Base-by-base conservation (phyloP, 2,113 vertebrate species). In the Macaca mulatta region DNA sequence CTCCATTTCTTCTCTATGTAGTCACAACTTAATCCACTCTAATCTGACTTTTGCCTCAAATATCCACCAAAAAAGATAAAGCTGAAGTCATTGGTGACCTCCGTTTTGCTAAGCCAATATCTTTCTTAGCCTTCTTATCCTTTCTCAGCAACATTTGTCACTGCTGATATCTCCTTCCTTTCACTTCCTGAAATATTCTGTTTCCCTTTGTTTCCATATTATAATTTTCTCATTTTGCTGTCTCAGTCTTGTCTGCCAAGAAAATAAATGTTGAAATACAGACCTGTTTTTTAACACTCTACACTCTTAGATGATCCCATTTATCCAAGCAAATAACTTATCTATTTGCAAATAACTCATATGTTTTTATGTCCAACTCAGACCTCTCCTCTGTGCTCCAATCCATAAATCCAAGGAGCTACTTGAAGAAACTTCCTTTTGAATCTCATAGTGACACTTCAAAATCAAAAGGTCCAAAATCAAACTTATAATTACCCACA, bases 181-280 rank as follows among this genome's bases (percentile, higher is more conserved):
- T 79, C 32, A 72, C 35, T 77, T 89, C 25, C 50, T 55, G 74
- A 96, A 79, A 84, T 22, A 75, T 50, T 84, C n/a, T 74, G 40
- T 92, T 91, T 93, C 45, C 50, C 48, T 27, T 74, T 89, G n/a
- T 82, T 93, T 82, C 88, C 50, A 70, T 92, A 69, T 82, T 82
- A 72, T 45, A 80, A 43, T 78, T 75, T 96, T 95, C 52, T 91
- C 80, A 48, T 82, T 67, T 77, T 94, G 25, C 80, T 90, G 35
- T 50, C 45, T 89, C 55, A 90, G 61, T 32, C 27, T 89, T 52
- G 20, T 96, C 92, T 92, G 64, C 87, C 92, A 17, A 90, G 59
- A 95, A 96, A 92, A 92, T 81, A 80, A 84, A 82, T 74, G 80
- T 64, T 97, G 84, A 96, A 96, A 94, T 96, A 94, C 2, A 70